These are phyloP conservation scores for Melanitta fusca DNA, from an alignment of 2,797 vertebrate genomes.

Conservation along the genomic window DNA sequence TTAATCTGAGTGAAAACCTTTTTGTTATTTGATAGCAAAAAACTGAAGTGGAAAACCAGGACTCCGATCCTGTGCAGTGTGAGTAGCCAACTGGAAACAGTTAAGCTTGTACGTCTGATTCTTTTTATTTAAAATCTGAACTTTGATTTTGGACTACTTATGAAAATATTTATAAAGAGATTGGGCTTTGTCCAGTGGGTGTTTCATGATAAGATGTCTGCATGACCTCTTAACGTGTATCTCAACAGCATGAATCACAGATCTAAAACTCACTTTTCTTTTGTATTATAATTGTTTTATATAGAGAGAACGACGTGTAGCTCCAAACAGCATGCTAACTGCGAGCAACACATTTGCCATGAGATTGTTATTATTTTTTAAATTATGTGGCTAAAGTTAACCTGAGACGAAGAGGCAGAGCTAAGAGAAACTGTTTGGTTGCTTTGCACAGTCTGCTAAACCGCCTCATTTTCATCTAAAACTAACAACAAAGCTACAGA, in stretches of 20 bases:
- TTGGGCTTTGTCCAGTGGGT: neutral
- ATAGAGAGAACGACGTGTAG: neutral
- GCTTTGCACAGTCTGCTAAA: neutral
- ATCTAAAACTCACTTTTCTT: neutral
- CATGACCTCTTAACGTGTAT: neutral
- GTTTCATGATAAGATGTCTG: neutral
- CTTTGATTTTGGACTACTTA: neutral
- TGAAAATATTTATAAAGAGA: neutral
- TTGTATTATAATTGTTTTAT: neutral
- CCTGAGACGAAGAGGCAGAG: neutral
- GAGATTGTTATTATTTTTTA: neutral
- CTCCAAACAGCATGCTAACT: slow-evolving; percentile 8
- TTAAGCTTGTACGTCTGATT: neutral
- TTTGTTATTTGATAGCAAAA: neutral
- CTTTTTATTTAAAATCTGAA: neutral
- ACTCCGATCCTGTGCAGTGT: neutral
- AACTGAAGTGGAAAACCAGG: neutral
- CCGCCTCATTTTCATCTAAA: fast-evolving
- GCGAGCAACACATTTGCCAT: neutral
- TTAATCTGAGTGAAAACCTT: neutral
- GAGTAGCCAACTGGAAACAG: neutral
- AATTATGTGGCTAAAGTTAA: neutral
- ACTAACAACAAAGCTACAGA: neutral
- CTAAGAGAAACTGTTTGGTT: neutral
- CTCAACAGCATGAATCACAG: neutral